Conservation (phyloP, 2,888 invertebrate genomes). For the Odontocolon sp. region DNA sequence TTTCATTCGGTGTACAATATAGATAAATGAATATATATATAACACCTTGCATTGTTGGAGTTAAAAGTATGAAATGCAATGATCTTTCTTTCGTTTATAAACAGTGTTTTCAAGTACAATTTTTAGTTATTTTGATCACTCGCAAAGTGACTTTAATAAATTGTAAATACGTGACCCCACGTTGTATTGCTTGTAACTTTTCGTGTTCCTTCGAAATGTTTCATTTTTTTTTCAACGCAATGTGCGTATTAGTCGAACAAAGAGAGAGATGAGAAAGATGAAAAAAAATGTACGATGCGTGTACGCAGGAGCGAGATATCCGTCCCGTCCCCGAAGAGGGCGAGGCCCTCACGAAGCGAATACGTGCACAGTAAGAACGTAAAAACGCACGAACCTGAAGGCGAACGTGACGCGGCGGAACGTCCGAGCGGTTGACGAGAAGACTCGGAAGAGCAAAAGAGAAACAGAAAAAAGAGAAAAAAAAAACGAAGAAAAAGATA, state of each 20-base stretch:
- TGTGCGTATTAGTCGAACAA: conserved; percentile 52
- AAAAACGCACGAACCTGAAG: conserved; percentile 67
- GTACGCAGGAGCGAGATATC: conserved; percentile 50
- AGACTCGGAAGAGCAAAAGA: conserved; percentile 37
- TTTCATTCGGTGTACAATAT: too few species aligned
- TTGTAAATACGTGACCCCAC: conserved; percentile 56
- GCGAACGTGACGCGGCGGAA: conserved; percentile 72
- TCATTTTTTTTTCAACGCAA: conserved; percentile 14
- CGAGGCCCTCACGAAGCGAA: conserved; percentile 68
- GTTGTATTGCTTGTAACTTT: conserved; percentile 37
- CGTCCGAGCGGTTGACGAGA: conserved; percentile 61
- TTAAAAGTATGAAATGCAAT: neutral
- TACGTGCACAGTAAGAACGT: conserved; percentile 68
- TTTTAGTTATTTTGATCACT: conserved; percentile 49
- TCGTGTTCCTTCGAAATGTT: conserved; percentile 19
- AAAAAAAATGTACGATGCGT: conserved; percentile 62
- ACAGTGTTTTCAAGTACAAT: neutral
- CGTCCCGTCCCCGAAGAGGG: conserved; percentile 64
- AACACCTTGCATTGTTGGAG: neutral
- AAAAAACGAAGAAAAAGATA: conserved; percentile 23
- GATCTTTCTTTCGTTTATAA: neutral
- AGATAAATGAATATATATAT: too few species aligned
- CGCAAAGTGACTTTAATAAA: conserved; percentile 49
- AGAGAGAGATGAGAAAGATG: conserved; percentile 61
- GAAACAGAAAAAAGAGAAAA: conserved; percentile 23